Percentiles rank a stretch among this genome's conserved stretches.
These are phyloP conservation scores for Spodoptera frugiperda DNA, from an alignment of 1,140 invertebrate genomes.

Conservation along the genomic window DNA sequence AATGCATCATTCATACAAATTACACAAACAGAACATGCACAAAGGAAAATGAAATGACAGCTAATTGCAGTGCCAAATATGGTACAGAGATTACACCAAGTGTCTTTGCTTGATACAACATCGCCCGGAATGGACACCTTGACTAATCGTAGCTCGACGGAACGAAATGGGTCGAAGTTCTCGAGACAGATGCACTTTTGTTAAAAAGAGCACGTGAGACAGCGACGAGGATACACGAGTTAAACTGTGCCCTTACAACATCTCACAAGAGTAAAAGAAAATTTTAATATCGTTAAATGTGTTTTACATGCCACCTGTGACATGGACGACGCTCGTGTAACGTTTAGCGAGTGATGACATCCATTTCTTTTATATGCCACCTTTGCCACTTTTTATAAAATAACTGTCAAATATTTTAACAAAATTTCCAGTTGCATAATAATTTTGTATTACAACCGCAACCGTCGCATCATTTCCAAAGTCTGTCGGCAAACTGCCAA, in stretches of 20 bases:
- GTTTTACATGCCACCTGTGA: slow-evolving; percentile 26
- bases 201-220: slow-evolving; percentile 27
- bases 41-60: slow-evolving; percentile 72
- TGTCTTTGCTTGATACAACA: slow-evolving; percentile 60
- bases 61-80: slow-evolving; percentile 76
- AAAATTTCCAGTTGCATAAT: slow-evolving; percentile 18
- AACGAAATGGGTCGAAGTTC: slow-evolving; percentile 65
- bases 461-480: slow-evolving; percentile 19
- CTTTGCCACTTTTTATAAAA: slow-evolving; percentile 17
- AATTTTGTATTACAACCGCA: slow-evolving; percentile 3
- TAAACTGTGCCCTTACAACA: slow-evolving; percentile 17
- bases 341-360: slow-evolving; percentile 28
- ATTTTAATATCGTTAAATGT: slow-evolving; percentile 2
- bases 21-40: slow-evolving; percentile 68
- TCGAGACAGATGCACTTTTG: slow-evolving; percentile 49
- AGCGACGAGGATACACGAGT: slow-evolving; percentile 24
- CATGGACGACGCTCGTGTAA: slow-evolving; percentile 19
- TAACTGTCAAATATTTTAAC: slow-evolving; percentile 7
- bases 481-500: slow-evolving; percentile 23
- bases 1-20: slow-evolving; percentile 62
- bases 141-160: slow-evolving; percentile 69
- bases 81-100: slow-evolving; percentile 72
- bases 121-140: slow-evolving; percentile 71
- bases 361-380: slow-evolving; percentile 26
- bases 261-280: slow-evolving; percentile 3